Percentiles rank a stretch among this genome's conserved stretches.
Conservation (phyloP, 2,113 vertebrate genomes). For the Hippocampus comes region DNA sequence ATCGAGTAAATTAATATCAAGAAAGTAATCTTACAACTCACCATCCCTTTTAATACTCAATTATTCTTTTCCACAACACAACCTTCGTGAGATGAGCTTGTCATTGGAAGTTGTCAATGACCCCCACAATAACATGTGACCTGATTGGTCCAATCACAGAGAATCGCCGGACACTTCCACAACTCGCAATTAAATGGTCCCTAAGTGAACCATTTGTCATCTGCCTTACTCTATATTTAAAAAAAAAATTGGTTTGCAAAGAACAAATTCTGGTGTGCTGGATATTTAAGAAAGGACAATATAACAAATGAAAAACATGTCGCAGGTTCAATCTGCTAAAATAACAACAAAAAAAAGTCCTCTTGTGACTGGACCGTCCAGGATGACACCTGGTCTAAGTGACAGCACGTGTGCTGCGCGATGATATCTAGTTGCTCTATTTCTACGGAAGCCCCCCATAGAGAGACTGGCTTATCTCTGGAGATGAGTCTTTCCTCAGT, state of each 20-base stretch:
- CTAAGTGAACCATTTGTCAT: not conserved
- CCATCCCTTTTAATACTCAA: conserved; percentile 55
- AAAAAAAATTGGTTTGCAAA: not conserved
- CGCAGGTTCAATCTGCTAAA: not conserved
- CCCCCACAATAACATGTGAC: conserved; percentile 12
- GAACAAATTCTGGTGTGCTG: not conserved
- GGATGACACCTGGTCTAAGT: not conserved
- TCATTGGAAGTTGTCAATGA: conserved; percentile 4
- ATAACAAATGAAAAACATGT: not conserved
- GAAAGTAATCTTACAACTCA: conserved; percentile 49
- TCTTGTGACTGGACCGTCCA: not conserved
- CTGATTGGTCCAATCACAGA: conserved; percentile 6
- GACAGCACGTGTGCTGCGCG: not conserved
- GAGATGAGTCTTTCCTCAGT: conserved; percentile 1
- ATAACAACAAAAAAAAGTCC: not conserved
- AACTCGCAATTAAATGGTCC: not conserved
- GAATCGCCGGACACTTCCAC: not conserved
- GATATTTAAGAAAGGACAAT: not conserved
- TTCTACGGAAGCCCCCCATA: not conserved
- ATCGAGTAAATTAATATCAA: conserved; percentile 45
- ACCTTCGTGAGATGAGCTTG: not conserved
- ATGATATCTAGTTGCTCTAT: not conserved
- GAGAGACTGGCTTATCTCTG: not conserved
- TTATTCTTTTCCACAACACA: conserved; percentile 33
- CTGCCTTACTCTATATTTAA: not conserved